These are phyloP conservation scores for Hoplodrina ambigua DNA, from an alignment of 2,888 invertebrate species.

Conservation along the genomic window DNA sequence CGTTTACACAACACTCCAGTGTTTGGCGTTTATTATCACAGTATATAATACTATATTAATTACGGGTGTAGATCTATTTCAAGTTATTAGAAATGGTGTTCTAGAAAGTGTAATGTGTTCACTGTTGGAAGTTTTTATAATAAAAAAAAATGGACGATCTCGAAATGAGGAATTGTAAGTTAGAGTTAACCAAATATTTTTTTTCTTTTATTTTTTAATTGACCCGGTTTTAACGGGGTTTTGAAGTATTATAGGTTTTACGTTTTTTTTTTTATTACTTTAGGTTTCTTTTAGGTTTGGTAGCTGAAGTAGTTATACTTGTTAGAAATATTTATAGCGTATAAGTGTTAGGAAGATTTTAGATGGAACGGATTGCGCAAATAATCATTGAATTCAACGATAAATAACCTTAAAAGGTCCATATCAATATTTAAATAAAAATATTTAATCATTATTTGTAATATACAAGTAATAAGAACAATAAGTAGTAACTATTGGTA, in stretches of 20 bases:
- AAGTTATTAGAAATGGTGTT: constrained; percentile 82
- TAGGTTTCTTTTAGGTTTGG: constrained; percentile 74
- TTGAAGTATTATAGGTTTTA: constrained; percentile 88
- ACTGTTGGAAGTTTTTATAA: constrained; percentile 80
- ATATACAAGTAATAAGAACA: constrained; percentile 85
- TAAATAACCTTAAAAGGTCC: constrained; percentile 88
- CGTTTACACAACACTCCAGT: constrained; percentile 58
- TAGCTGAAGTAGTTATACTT: constrained; percentile 80
- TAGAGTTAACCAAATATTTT: constrained; percentile 83
- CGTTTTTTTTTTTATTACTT: constrained; percentile 66
- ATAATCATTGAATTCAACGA: constrained; percentile 81
- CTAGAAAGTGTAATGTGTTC: constrained; percentile 86
- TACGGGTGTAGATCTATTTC: constrained; percentile 89
- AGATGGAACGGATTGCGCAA: constrained; percentile 77
- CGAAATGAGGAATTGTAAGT: constrained; percentile 80
- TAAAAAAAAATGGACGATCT: constrained; percentile 78
- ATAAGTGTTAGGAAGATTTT: constrained; percentile 74
- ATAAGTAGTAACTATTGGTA: constrained; percentile 87
- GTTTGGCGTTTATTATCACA: constrained; percentile 67
- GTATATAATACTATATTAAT: constrained; percentile 74
- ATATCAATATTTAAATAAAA: constrained; percentile 88
- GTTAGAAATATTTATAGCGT: constrained; percentile 76
- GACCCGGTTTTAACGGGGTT: constrained; percentile 88
- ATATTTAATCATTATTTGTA: constrained; percentile 88
- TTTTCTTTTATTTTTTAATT: constrained; percentile 74